These are phyloP conservation scores for Drosophila tristis DNA, from an alignment of 1,140 invertebrate species.

Conservation along the genomic window DNA sequence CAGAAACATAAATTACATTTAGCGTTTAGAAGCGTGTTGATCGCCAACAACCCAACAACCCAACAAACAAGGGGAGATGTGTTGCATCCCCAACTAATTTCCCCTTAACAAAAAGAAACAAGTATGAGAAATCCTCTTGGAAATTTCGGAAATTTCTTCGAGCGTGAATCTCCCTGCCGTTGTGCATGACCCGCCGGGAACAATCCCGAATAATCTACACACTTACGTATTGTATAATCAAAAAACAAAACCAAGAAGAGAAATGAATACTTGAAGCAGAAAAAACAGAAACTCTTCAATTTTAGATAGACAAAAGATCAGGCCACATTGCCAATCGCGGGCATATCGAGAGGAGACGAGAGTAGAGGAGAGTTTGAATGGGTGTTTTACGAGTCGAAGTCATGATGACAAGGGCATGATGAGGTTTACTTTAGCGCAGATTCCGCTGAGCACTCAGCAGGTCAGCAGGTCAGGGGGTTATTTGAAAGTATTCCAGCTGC, in stretches of 20 bases:
- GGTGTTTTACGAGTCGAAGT: no score
- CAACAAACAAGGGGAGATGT: not conserved
- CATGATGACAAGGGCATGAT: not conserved
- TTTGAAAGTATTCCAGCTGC: slow-evolving; percentile 56
- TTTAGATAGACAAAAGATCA: slow-evolving; percentile 65
- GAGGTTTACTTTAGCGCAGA: slow-evolving; percentile 14
- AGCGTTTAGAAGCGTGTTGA: slow-evolving; percentile 57
- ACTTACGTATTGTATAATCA: slow-evolving; percentile 41
- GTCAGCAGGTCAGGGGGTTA: slow-evolving; percentile 23
- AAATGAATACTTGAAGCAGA: slow-evolving; percentile 21
- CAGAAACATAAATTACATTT: slow-evolving; percentile 49
- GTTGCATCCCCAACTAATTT: no score
- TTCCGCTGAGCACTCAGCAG: slow-evolving; percentile 38
- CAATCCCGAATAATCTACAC: slow-evolving; percentile 9
- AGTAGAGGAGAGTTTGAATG: slow-evolving; percentile 4
- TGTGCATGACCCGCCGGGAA: no score
- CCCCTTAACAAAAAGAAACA: slow-evolving; percentile 1
- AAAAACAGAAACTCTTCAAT: slow-evolving; percentile 34
- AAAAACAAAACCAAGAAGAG: slow-evolving; percentile 22
- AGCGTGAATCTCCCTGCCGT: no score
- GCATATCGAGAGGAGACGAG: slow-evolving; percentile 19
- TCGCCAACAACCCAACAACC: not conserved
- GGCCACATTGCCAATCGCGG: slow-evolving; percentile 27
- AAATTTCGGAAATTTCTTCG: no score
- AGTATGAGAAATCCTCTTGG: not conserved